A percentile compares a stretch with the other conserved stretches of the same genome.
These are phyloP conservation scores for Thamnophis sirtalis DNA, from an alignment of 2,113 vertebrate species.

Conservation along the genomic window DNA sequence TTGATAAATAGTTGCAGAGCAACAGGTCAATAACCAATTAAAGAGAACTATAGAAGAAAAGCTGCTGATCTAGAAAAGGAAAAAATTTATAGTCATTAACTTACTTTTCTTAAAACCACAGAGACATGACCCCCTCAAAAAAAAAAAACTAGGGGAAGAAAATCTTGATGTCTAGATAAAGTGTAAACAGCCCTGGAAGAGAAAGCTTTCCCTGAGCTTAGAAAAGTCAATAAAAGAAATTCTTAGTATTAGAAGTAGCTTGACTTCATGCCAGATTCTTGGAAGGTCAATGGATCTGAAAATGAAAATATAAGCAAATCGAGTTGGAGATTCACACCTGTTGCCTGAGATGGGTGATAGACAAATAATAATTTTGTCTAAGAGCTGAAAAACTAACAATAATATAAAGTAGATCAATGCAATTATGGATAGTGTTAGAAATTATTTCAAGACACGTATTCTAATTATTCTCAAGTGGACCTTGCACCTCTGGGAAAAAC, in stretches of 20 bases:
- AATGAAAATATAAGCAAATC: background rate
- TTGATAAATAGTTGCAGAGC: conserved; percentile 19
- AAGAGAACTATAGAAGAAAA: conserved; percentile 21
- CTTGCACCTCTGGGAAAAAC: background rate
- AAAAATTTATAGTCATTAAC: conserved; percentile 24
- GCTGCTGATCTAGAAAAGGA: conserved; percentile 17
- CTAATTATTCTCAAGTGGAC: background rate
- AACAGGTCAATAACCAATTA: conserved; percentile 38
- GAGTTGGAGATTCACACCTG: background rate
- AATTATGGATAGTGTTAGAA: background rate
- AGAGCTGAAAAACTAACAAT: background rate
- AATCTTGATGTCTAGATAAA: conserved; percentile 15
- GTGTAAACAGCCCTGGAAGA: background rate
- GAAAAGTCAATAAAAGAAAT: background rate
- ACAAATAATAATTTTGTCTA: background rate
- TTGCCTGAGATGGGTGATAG: background rate
- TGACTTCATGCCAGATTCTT: background rate
- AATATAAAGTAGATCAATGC: background rate
- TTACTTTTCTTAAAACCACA: conserved; percentile 13
- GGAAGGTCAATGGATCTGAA: background rate
- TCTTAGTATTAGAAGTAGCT: background rate
- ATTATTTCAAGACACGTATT: background rate
- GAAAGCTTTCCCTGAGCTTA: background rate
- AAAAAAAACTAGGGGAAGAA: background rate
- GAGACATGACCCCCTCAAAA: background rate